Percentiles rank a stretch among this genome's conserved stretches.
These are phyloP conservation scores for Tachina grossa DNA, from an alignment of 2,888 invertebrate species.

Conservation along the genomic window DNA sequence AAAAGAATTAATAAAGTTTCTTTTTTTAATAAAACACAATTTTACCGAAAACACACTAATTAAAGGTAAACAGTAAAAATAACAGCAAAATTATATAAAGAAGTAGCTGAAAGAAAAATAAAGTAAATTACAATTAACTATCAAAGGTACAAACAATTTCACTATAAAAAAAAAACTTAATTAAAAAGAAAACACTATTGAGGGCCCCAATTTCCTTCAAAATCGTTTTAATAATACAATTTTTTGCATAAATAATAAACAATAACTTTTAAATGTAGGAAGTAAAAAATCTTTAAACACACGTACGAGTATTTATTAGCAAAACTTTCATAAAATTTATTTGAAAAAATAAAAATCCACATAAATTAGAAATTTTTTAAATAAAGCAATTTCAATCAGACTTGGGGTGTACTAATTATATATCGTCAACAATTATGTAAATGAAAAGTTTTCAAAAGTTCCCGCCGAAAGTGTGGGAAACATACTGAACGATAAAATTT, in stretches of 20 bases:
- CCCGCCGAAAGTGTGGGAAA: too few species aligned
- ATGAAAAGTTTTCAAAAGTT: too few species aligned
- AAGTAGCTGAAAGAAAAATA: slow-evolving; percentile 56
- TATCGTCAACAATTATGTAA: neutral
- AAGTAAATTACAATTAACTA: slow-evolving; percentile 59
- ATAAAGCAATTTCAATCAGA: neutral
- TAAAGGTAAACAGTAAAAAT: slow-evolving; percentile 7
- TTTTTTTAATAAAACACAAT: slow-evolving; percentile 57
- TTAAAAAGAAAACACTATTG: neutral
- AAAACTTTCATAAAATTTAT: neutral
- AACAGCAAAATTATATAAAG: slow-evolving; percentile 37
- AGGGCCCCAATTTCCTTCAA: neutral
- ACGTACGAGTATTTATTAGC: neutral
- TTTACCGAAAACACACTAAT: slow-evolving; percentile 38
- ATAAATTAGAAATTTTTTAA: slow-evolving; percentile 12
- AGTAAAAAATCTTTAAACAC: neutral
- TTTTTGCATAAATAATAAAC: slow-evolving; percentile 4
- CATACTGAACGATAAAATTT: too few species aligned
- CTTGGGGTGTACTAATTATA: neutral
- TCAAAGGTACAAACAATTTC: slow-evolving; percentile 69
- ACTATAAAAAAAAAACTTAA: slow-evolving; percentile 47
- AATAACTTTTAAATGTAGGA: slow-evolving; percentile 20
- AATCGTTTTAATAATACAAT: neutral
- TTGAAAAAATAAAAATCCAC: slow-evolving; percentile 19
- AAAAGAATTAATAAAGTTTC: slow-evolving; percentile 53